These are phyloP conservation scores for Babyrousa celebensis DNA, from an alignment of 2,797 vertebrate species.

Conservation along the genomic window DNA sequence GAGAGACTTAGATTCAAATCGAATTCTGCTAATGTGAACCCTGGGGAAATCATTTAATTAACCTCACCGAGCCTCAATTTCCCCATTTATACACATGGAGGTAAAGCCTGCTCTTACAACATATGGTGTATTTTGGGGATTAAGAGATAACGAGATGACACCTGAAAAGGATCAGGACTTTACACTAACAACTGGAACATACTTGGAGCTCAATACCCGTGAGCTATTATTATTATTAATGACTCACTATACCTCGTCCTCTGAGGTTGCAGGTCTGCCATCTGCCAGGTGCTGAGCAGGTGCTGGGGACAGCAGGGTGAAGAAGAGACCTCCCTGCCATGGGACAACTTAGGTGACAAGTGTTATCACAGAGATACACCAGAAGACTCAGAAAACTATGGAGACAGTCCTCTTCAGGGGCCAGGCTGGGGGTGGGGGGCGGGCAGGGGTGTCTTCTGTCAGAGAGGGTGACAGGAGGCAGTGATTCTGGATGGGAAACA, in stretches of 20 bases:
- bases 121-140: background rate
- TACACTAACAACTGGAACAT: background rate
- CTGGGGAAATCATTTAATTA: background rate
- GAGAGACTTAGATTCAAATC: constrained; percentile 40
- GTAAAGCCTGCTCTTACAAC: background rate
- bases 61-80: background rate
- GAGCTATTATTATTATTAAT: background rate
- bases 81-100: background rate
- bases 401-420: background rate
- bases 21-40: background rate
- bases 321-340: background rate
- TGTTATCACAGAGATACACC: background rate
- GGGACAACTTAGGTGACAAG: background rate
- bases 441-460: background rate
- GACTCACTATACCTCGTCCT: background rate
- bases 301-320: background rate
- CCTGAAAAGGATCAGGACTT: background rate
- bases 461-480: background rate
- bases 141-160: background rate
- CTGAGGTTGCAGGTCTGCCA: background rate
- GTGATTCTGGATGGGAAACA: background rate
- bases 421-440: background rate
- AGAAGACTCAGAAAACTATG: background rate
- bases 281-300: background rate
- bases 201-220: background rate